Percentiles rank a stretch among this genome's conserved stretches.
phyloP scores from a whole-genome alignment of 1,140 invertebrate genomes.

The Tetramorium alpestre region DNA sequence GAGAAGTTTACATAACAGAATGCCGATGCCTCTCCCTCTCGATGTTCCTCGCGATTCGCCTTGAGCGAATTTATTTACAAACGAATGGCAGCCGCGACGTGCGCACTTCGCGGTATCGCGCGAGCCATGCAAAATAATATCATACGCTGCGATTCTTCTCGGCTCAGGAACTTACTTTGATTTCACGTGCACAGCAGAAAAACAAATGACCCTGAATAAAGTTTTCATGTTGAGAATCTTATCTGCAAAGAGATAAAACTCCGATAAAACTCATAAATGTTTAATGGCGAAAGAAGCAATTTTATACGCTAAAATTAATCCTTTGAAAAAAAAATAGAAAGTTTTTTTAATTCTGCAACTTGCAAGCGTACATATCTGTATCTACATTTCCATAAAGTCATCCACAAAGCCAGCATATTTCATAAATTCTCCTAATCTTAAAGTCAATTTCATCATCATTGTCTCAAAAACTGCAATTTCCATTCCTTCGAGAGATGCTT shows the following conservation, averaged over 20 bases:
- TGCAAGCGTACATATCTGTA: neutral
- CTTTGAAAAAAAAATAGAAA: neutral
- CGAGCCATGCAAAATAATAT: neutral
- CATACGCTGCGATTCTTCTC: neutral
- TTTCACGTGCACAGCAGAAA: neutral
- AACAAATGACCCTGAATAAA: neutral
- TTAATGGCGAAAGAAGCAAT: neutral
- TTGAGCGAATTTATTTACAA: conserved; percentile 63
- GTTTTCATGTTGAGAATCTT: neutral
- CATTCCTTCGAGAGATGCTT: neutral
- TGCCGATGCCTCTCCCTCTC: neutral
- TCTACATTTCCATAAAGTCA: neutral
- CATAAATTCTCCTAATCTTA: neutral
- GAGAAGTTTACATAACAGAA: conserved; percentile 66
- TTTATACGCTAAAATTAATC: neutral
- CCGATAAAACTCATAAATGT: neutral
- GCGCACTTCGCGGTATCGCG: neutral
- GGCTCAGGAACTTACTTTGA: neutral
- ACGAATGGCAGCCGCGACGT: neutral
- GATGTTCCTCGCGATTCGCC: conserved; percentile 10
- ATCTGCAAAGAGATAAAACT: neutral
- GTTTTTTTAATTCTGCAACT: neutral
- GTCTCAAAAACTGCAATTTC: neutral
- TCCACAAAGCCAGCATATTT: neutral
- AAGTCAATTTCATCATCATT: neutral